phyloP scores from a whole-genome alignment of 2,797 vertebrate species.

The Phrynocephalus vlangalii region DNA sequence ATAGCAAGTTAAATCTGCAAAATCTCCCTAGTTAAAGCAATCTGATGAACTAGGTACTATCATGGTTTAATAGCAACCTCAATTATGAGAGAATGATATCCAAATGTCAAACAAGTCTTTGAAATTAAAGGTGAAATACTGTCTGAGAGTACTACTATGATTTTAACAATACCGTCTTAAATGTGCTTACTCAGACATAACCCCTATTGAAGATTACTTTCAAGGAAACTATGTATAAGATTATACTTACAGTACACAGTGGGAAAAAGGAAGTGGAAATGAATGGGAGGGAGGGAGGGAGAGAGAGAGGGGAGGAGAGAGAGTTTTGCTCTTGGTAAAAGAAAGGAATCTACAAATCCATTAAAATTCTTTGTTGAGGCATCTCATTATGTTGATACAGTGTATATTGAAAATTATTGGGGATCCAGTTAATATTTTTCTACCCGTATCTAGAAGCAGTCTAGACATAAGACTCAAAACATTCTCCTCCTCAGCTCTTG shows the following conservation, averaged over 20 bases:
- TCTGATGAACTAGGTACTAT: constrained; percentile 43
- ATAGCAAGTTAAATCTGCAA: constrained; percentile 48
- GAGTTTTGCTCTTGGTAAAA: not conserved
- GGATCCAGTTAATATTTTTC: too few species aligned
- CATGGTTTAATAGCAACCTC: constrained; percentile 44
- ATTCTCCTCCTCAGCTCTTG: too few species aligned
- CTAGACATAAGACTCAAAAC: too few species aligned
- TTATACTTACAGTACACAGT: not conserved
- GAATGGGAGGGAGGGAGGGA: not conserved
- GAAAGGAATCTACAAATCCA: too few species aligned
- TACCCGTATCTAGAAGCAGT: too few species aligned
- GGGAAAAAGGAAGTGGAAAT: too few species aligned
- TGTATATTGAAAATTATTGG: too few species aligned
- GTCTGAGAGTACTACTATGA: not conserved
- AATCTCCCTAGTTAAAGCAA: constrained; percentile 55
- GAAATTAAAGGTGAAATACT: constrained; percentile 25
- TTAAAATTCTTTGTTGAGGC: too few species aligned
- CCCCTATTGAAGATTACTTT: not conserved
- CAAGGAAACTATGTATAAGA: not conserved
- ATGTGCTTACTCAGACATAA: not conserved
- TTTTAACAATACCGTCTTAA: not conserved
- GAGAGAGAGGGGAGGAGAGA: not conserved
- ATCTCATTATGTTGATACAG: too few species aligned
- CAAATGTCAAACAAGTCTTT: constrained; percentile 46
- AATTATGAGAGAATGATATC: constrained; percentile 44